Conservation (phyloP, 2,113 vertebrate genomes). For the Colistium nudipinnis region DNA sequence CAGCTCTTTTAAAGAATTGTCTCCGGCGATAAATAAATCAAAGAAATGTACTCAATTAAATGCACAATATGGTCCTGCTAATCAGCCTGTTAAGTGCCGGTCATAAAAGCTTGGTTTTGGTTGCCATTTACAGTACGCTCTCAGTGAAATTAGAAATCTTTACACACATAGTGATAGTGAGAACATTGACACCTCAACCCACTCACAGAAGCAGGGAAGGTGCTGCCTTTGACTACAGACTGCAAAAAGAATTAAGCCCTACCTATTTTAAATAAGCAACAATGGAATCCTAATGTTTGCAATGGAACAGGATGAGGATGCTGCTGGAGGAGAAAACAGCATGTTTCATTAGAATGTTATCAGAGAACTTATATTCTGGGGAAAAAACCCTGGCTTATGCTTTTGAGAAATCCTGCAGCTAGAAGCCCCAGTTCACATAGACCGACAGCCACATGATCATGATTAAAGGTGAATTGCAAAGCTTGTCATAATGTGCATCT, state of each 20-base stretch:
- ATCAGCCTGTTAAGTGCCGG: not conserved
- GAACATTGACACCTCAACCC: conserved; percentile 8
- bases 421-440: conserved; percentile 28
- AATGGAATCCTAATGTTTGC: conserved; percentile 23
- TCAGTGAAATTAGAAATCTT: not conserved
- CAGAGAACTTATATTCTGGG: conserved; percentile 41
- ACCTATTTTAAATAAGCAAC: conserved; percentile 25
- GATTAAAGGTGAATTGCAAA: conserved; percentile 72
- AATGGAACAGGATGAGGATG: conserved; percentile 8
- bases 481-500: conserved; percentile 62
- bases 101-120: not conserved
- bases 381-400: conserved; percentile 22
- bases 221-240: not conserved
- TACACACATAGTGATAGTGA: not conserved
- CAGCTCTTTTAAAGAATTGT: not conserved
- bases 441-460: conserved; percentile 64
- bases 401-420: conserved; percentile 50
- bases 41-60: not conserved
- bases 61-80: too few relatives aligned
- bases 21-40: not conserved
- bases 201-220: not conserved
- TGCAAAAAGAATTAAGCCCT: conserved; percentile 1
- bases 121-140: not conserved
- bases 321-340: not conserved
- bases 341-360: conserved; percentile 54